Evolutionary conservation across 2,888 invertebrate species (phyloP).

Genomic region (Teleiodes luculella): DNA sequence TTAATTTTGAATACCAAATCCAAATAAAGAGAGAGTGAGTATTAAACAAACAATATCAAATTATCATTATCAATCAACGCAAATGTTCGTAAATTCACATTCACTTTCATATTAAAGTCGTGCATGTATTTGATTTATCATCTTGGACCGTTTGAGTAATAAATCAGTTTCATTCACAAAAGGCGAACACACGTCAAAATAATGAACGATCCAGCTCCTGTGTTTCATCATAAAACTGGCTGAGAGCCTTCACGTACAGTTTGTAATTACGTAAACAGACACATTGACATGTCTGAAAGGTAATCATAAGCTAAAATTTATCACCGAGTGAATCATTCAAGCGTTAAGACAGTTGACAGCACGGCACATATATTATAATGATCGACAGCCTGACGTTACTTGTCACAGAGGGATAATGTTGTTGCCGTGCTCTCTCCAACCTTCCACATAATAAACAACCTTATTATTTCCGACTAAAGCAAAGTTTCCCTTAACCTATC

Average conservation of each 20-base stretch:
- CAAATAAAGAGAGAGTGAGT: conserved; percentile 26
- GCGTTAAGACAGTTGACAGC: conserved; percentile 76
- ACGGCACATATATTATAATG: conserved; percentile 76
- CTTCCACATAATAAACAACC: neutral
- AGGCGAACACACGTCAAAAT: conserved; percentile 51
- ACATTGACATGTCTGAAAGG: conserved; percentile 76
- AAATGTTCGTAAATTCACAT: conserved; percentile 30
- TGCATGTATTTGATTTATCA: conserved; percentile 64
- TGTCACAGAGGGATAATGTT: conserved; percentile 77
- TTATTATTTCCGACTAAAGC: conserved; percentile 10
- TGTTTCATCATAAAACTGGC: conserved; percentile 54
- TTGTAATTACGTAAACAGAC: conserved; percentile 75
- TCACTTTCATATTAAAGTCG: conserved; percentile 38
- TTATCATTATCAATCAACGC: conserved; percentile 2
- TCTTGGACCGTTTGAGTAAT: conserved; percentile 51
- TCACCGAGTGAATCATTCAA: conserved; percentile 78
- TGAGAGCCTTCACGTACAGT: conserved; percentile 61
- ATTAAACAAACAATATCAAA: conserved; percentile 25
- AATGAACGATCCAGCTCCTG: conserved; percentile 55
- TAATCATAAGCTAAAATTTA: conserved; percentile 79
- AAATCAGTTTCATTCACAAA: conserved; percentile 62
- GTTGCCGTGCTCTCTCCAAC: conserved; percentile 56
- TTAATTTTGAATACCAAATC: conserved; percentile 5
- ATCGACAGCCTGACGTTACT: conserved; percentile 76
- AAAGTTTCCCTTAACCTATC: conserved; percentile 6